Evolutionary conservation across 2,797 vertebrate species (phyloP).

Genomic region (Tangara arthus): DNA sequence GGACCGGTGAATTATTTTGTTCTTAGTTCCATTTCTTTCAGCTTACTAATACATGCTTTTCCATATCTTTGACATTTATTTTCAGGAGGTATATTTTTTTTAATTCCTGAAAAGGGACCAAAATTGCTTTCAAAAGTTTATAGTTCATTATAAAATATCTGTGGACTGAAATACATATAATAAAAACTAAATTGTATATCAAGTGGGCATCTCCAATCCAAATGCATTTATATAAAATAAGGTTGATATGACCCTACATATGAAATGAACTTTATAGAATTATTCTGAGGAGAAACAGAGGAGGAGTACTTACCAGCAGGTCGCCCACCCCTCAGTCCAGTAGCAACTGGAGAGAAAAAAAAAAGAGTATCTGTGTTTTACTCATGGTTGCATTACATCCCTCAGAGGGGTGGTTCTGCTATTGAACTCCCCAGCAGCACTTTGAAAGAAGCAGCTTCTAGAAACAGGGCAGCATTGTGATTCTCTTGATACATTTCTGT

Average conservation of each 20-base stretch:
- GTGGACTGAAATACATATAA: neutral
- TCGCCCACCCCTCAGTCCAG: neutral
- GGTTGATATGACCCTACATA: neutral
- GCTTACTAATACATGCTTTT: neutral
- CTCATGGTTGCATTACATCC: neutral
- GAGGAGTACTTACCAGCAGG: neutral
- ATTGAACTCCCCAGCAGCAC: neutral
- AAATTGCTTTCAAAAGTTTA: neutral
- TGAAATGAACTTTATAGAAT: neutral
- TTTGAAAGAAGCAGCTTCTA: neutral
- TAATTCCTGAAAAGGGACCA: neutral
- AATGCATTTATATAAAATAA: neutral
- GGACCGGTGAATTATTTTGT: neutral
- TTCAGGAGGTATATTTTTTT: neutral
- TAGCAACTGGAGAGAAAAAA: neutral
- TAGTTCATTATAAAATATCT: neutral
- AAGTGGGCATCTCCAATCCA: neutral
- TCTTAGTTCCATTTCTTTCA: neutral
- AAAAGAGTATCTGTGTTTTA: neutral
- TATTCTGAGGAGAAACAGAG: neutral
- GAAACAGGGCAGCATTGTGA: neutral
- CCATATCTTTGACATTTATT: neutral
- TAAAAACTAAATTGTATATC: neutral
- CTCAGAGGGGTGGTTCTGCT: neutral
- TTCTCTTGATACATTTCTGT: neutral